Base-by-base conservation (phyloP, 2,888 invertebrate species). In the Agrotis segetum region DNA sequence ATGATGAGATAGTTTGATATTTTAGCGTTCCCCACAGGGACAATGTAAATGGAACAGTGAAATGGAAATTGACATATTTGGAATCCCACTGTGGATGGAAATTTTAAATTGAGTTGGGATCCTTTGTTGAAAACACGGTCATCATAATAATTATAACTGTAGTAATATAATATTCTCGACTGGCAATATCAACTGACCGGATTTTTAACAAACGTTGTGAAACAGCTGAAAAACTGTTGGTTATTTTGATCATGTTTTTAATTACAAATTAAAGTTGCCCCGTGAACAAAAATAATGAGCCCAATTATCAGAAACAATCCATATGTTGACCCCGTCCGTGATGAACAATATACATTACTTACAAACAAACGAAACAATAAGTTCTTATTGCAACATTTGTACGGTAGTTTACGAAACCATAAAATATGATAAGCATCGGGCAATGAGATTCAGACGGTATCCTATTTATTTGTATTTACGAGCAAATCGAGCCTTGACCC, bases 391-490 rank as follows among this genome's bases (percentile, higher is more conserved):
- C 85, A 89, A 89, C 89, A 91, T 90, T 92, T 90, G 90, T 89
- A 89, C 86, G 91, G 87, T 89, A 91, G 91, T 92, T 92, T 91
- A 92, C 91, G 88, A 87, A 92, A 91, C 88, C 90, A 92, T 94
- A 94, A 95, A 94, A 93, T 92, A 94, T 93, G 94, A 95, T 95
- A 94, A 94, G 90, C 89, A 94, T 94, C 93, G 87, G 87, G 86
- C 92, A 92, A 93, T 91, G 92, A 92, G 91, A 93, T 92, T 92
- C 93, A 90, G 92, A 86, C 90, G 89, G 91, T 90, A 90, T 91
- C 91, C 91, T 91, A 93, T 94, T 93, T 94, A 93, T 93, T 94
- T 92, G 92, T 94, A 94, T 94, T 95, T 94, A 94, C 92, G 94
- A 93, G 88, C 87, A 87, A 90, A 91, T 89, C 86, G 91, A 88